Evolutionary conservation across 1,140 invertebrate species (phyloP).

Genomic region (Forficula auricularia): DNA sequence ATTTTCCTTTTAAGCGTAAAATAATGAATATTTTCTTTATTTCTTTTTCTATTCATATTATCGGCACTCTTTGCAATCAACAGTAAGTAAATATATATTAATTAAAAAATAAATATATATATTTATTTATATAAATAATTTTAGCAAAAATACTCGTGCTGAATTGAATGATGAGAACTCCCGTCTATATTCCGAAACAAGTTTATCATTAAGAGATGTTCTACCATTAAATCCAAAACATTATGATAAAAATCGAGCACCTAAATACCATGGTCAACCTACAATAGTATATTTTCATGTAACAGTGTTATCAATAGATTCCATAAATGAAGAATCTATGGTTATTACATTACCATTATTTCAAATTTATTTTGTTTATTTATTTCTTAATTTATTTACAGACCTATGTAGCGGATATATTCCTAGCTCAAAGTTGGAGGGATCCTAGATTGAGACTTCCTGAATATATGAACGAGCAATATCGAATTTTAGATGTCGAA

Average conservation of each 20-base stretch:
- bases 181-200: slow-evolving; percentile 28
- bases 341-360: slow-evolving; percentile 30
- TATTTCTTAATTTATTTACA: slow-evolving; percentile 21
- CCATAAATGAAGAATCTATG: slow-evolving; percentile 85
- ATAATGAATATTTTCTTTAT: too few species aligned
- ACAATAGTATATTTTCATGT: slow-evolving; percentile 79
- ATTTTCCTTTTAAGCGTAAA: too few species aligned
- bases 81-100: too few species aligned
- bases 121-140: too few species aligned
- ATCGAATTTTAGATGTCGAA: slow-evolving; percentile 72
- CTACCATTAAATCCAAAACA: slow-evolving; percentile 64
- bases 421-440: slow-evolving; percentile 78
- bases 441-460: slow-evolving; percentile 68
- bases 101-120: too few species aligned
- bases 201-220: slow-evolving; percentile 60
- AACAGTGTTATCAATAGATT: slow-evolving; percentile 69
- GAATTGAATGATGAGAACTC: too few species aligned
- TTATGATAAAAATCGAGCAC: slow-evolving; percentile 78
- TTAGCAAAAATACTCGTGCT: too few species aligned
- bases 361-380: neutral
- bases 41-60: too few species aligned
- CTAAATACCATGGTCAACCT: slow-evolving; percentile 64
- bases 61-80: too few species aligned
- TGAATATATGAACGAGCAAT: slow-evolving; percentile 83
- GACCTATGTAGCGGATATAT: slow-evolving; percentile 85